A percentile compares a stretch with the other conserved stretches of the same genome.
Evolutionary conservation across 92 coral and sea anemone genomes (phyloP).

Genomic region (Meandrina meandrites): DNA sequence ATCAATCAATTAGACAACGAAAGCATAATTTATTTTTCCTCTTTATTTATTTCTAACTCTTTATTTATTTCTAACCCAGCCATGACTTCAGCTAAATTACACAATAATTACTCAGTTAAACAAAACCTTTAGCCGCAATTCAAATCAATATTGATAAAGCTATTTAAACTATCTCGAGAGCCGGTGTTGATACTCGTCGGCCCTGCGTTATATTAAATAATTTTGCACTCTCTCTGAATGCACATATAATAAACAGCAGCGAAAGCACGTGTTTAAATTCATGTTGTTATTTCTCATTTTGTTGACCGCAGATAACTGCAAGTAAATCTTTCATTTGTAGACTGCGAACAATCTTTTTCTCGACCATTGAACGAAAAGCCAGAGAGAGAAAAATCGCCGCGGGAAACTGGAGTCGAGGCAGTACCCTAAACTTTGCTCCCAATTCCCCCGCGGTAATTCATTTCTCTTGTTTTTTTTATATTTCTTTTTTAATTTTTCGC

Average conservation of each 20-base stretch:
- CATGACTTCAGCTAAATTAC: background rate
- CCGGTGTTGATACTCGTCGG: background rate
- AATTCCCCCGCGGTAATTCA: background rate
- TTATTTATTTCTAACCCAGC: constrained; percentile 4
- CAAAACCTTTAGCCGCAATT: background rate
- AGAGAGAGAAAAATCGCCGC: background rate
- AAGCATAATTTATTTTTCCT: background rate
- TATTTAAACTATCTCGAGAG: background rate
- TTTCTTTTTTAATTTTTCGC: too few species aligned
- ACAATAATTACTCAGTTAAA: background rate
- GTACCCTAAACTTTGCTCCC: background rate
- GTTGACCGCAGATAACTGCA: background rate
- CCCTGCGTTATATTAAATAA: constrained; percentile 2
- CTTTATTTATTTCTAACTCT: constrained; percentile 6
- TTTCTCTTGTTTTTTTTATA: background rate
- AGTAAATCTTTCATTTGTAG: background rate
- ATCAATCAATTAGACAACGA: background rate
- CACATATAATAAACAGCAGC: background rate
- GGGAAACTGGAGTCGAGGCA: background rate
- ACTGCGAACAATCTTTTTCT: background rate
- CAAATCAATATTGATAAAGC: background rate
- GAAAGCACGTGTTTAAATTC: background rate
- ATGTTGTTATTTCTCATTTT: background rate
- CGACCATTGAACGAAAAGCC: background rate
- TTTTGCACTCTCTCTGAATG: background rate